Conservation (phyloP, 2,888 invertebrate species). For the Macroteleia sp. region DNA sequence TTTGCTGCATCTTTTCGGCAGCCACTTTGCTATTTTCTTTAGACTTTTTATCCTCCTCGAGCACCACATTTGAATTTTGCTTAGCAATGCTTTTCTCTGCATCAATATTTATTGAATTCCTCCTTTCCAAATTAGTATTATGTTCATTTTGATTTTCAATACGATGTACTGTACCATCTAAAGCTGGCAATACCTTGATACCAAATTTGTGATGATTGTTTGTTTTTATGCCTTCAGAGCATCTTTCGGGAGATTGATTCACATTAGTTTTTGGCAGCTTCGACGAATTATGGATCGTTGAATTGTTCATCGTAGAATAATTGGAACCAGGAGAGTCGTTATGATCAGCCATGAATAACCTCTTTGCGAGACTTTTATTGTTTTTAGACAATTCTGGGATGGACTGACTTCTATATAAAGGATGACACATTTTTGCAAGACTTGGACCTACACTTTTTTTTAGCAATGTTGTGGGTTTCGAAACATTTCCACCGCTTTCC, state of each 20-base stretch:
- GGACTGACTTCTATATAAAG: constrained; percentile 91
- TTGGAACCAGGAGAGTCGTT: constrained; percentile 83
- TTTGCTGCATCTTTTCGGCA: constrained; percentile 65
- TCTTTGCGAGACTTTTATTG: constrained; percentile 75
- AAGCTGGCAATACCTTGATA: constrained; percentile 86
- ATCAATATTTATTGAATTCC: constrained; percentile 77
- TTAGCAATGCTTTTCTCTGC: constrained; percentile 65
- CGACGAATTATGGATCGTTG: constrained; percentile 62
- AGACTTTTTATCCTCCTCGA: constrained; percentile 61
- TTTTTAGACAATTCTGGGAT: constrained; percentile 90
- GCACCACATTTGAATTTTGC: constrained; percentile 25
- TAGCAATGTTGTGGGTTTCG: constrained; percentile 82
- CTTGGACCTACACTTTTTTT: constrained; percentile 81
- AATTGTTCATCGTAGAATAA: constrained; percentile 81
- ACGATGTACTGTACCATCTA: constrained; percentile 80
- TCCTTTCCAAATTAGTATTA: constrained; percentile 81
- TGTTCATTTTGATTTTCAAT: constrained; percentile 82
- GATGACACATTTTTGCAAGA: constrained; percentile 87
- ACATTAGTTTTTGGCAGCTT: constrained; percentile 78
- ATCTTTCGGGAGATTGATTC: constrained; percentile 74
- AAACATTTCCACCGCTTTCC: constrained; percentile 85
- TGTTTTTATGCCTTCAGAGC: constrained; percentile 85
- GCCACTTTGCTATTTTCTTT: constrained; percentile 70
- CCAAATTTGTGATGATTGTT: constrained; percentile 87
- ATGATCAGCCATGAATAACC: constrained; percentile 83